These are phyloP conservation scores for Hirtodrosophila duncani DNA, from an alignment of 2,888 invertebrate species.

Conservation along the genomic window DNA sequence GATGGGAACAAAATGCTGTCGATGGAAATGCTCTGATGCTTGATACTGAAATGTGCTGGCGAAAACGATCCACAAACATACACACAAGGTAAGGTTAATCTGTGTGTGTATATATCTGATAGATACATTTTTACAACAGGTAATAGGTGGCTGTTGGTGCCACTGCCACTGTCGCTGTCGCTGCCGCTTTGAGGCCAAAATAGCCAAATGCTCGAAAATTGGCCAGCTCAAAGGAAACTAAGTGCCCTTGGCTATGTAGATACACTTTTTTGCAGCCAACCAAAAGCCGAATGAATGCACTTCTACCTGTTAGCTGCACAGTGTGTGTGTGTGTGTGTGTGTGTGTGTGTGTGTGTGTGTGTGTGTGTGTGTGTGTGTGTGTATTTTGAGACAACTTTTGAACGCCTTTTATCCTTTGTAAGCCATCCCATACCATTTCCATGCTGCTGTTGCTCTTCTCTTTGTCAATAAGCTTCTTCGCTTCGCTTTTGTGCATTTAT, in stretches of 20 bases:
- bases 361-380: constrained; percentile 1
- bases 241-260: constrained; percentile 20
- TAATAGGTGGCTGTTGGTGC: constrained; percentile 44
- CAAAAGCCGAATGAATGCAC: constrained; percentile 7
- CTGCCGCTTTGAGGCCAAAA: constrained; percentile 30
- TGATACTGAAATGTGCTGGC: no score
- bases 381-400: constrained; percentile 44
- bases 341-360: constrained; percentile 5
- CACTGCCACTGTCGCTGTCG: constrained; percentile 11
- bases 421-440: constrained; percentile 21
- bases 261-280: constrained; percentile 46
- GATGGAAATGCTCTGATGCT: no score
- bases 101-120: constrained; percentile 35
- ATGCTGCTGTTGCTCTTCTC: constrained; percentile 25
- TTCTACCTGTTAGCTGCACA: constrained; percentile 21
- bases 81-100: neutral
- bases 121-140: constrained; percentile 70
- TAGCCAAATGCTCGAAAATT: constrained; percentile 52
- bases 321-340: constrained; percentile 1
- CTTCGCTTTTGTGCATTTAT: constrained; percentile 48
- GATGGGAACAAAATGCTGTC: neutral
- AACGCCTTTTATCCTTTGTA: constrained; percentile 49
- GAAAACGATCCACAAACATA: no score
- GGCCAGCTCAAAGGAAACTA: constrained; percentile 23
- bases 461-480: constrained; percentile 57